A percentile compares a stretch with the other conserved stretches of the same genome.
Conservation (phyloP, 2,797 vertebrate genomes). For the Geotrypetes seraphini region DNA sequence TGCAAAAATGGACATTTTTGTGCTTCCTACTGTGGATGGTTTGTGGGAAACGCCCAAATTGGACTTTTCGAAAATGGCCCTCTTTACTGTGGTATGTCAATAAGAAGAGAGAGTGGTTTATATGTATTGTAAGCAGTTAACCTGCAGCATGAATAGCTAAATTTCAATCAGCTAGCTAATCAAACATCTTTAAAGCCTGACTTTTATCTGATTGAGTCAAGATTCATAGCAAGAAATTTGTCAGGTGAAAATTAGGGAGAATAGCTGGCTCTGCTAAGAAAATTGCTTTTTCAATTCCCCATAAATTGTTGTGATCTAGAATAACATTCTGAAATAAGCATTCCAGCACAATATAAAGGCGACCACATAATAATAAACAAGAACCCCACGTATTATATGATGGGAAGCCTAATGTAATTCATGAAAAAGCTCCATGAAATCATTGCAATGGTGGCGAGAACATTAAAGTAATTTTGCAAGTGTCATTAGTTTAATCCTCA, state of each 20-base stretch:
- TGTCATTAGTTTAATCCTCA: neutral
- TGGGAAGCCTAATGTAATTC: neutral
- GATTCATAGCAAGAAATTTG: slow-evolving; percentile 27
- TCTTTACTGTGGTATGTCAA: too few species aligned
- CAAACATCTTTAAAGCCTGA: slow-evolving; percentile 29
- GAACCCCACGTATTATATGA: neutral
- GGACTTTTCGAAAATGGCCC: too few species aligned
- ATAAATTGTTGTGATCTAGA: slow-evolving; percentile 33
- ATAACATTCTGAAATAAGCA: slow-evolving; percentile 15
- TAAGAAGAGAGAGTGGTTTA: too few species aligned
- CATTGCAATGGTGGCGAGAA: neutral
- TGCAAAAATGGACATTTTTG: too few species aligned
- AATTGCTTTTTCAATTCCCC: slow-evolving; percentile 38
- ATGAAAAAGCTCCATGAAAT: neutral
- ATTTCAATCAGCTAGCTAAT: slow-evolving; percentile 35
- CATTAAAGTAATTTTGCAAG: neutral
- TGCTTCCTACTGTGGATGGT: too few species aligned
- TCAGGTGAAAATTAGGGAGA: slow-evolving; percentile 38
- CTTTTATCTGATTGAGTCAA: slow-evolving; percentile 32
- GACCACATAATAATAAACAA: neutral
- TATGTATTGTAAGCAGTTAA: slow-evolving; percentile 7
- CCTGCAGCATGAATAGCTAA: slow-evolving; percentile 26
- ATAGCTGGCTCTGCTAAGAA: slow-evolving; percentile 31
- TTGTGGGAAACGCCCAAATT: too few species aligned
- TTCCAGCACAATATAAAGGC: slow-evolving; percentile 22